Percentiles rank a stretch among this genome's conserved stretches.
These are phyloP conservation scores for Esox niger DNA, from an alignment of 2,113 vertebrate species.

Conservation along the genomic window DNA sequence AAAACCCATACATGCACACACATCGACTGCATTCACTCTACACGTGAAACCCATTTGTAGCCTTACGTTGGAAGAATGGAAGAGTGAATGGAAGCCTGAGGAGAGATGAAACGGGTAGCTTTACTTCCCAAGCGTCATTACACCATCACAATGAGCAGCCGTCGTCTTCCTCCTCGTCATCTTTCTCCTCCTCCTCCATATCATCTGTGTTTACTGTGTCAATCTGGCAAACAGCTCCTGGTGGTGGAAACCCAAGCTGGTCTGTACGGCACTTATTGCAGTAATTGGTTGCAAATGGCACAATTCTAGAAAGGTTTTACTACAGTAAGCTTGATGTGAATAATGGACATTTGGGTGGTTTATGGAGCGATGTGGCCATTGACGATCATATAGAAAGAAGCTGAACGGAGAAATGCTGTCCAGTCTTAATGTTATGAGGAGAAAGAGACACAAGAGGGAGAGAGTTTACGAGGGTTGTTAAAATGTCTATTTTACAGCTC, in stretches of 20 bases:
- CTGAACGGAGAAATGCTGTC: conserved; percentile 22
- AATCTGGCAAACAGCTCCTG: conserved; percentile 28
- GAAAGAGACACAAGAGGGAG: too few species aligned
- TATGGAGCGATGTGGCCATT: neutral
- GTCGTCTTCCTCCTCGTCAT: neutral
- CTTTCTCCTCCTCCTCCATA: neutral
- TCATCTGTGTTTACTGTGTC: neutral
- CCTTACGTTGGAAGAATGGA: too few species aligned
- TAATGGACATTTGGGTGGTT: conserved; percentile 41
- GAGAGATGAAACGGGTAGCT: neutral
- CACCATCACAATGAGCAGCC: neutral
- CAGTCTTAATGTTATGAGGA: too few species aligned
- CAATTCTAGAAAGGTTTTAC: conserved; percentile 47
- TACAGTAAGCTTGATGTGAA: conserved; percentile 53
- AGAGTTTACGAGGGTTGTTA: too few species aligned
- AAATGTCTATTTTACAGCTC: too few species aligned
- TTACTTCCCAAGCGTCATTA: conserved; percentile 3
- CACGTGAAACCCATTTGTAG: conserved; percentile 53
- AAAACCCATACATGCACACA: conserved; percentile 23
- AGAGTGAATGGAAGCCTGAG: too few species aligned
- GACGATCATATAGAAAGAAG: conserved; percentile 5
- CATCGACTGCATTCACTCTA: too few species aligned
- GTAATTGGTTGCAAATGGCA: conserved; percentile 40
- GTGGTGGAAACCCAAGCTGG: conserved; percentile 33
- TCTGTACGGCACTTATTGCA: conserved; percentile 30